Base-by-base conservation (phyloP, 1,140 invertebrate genomes). In the Drosophila miranda region DNA sequence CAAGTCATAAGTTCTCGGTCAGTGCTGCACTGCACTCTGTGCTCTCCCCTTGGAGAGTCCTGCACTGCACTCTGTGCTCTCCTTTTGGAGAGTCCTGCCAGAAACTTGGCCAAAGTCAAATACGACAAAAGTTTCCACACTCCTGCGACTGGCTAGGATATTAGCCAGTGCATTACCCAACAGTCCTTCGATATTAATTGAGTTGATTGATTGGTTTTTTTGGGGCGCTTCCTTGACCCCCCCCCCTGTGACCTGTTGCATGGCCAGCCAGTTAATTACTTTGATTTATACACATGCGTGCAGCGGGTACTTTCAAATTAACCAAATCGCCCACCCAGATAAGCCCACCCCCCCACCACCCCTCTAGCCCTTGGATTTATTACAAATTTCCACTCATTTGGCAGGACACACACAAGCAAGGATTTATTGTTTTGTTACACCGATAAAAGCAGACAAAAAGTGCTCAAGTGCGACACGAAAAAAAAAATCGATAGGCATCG, bases 41-140 rank as follows among this genome's bases (percentile, higher is more conserved):
- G 16, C 48, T 21, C 41, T 19, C 14, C 49, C 50, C 67, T 2
- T 19, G 19, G 19, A 19, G 19, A 19, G 19, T 19, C 19, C 19
- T 79, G 63, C 61, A 62, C 64, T 74, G 1, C 30, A 3, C 30
- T 11, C 34, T 16, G 16, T 16, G 11, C 34, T 13, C 34, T 13
- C 9, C 4, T 11, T 3, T 11, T 48, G 59, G 34, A 63, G 16
- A 16, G 16, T 16, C 16, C 16, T 16, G 16, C 16, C 16, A 16
- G 16, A 16, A 86, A 84, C 72, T 86, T 84, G 76, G 67, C 80
- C 80, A 84, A 84, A 84, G 80, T 84, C 81, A 84, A 84, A 86
- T 73, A 86, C 11, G 46, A 19, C 19, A 19, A 84, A 84, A 80
- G 77, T 86, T 70, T 16, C 0, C 16, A 0, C 0, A 16, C 16